Evolutionary conservation across 2,888 invertebrate species (phyloP).

Genomic region (Phalera bucephala): DNA sequence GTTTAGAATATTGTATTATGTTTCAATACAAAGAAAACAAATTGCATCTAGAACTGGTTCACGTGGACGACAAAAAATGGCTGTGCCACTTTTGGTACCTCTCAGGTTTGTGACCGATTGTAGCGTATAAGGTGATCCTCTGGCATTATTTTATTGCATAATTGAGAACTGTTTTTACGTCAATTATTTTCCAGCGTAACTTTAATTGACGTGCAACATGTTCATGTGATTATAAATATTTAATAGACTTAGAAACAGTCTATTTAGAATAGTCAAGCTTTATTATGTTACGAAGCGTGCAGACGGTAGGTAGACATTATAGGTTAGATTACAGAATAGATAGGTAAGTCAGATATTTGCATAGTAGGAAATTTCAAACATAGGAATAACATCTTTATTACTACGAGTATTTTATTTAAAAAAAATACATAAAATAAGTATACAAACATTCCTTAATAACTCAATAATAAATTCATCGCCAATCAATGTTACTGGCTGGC

Average conservation of each 20-base stretch:
- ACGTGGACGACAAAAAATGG: conserved; percentile 38
- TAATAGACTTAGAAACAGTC: conserved; percentile 37
- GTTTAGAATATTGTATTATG: conserved; percentile 37
- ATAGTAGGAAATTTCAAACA: no score
- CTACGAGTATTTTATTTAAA: no score
- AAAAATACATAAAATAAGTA: no score
- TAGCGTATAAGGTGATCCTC: conserved; percentile 52
- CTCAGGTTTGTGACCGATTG: conserved; percentile 36
- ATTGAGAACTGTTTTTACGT: conserved; percentile 61
- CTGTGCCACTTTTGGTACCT: conserved; percentile 47
- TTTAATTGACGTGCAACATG: conserved; percentile 73
- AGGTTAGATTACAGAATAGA: no score
- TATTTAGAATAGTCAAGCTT: conserved; percentile 3
- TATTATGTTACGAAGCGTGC: no score
- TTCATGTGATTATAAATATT: conserved; percentile 61
- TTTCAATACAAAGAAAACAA: conserved; percentile 49
- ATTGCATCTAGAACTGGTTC: conserved; percentile 34
- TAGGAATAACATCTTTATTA: no score
- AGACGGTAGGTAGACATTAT: no score
- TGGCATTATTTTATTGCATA: conserved; percentile 65
- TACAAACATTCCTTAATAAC: conserved; percentile 1
- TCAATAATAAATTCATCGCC: no score
- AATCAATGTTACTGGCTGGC: no score
- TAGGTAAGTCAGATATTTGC: no score
- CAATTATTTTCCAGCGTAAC: conserved; percentile 65